Evolutionary conservation across 2,888 invertebrate genomes (phyloP).

Genomic region (Pseudanteris insignis): DNA sequence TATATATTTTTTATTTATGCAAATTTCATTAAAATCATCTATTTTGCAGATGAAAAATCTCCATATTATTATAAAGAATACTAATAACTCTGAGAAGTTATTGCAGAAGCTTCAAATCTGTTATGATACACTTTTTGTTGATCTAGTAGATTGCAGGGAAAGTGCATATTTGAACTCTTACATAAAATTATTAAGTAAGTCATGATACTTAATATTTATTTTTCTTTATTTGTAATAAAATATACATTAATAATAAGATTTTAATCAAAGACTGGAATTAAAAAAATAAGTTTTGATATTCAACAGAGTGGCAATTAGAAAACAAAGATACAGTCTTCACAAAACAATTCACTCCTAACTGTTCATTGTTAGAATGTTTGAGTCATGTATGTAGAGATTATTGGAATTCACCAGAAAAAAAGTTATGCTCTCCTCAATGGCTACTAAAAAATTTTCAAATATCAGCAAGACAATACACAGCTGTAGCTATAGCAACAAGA

Average conservation of each 20-base stretch:
- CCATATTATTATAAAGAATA: slow-evolving; percentile 59
- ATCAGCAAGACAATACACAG: slow-evolving; percentile 74
- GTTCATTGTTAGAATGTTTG: slow-evolving; percentile 68
- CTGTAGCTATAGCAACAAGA: slow-evolving; percentile 74
- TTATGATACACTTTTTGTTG: slow-evolving; percentile 60
- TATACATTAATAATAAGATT: too few relatives aligned
- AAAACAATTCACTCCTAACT: slow-evolving; percentile 54
- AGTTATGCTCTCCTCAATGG: slow-evolving; percentile 69
- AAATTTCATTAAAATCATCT: background rate
- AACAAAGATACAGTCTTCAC: slow-evolving; percentile 65
- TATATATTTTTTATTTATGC: too few relatives aligned
- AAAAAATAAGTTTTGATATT: too few relatives aligned
- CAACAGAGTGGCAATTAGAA: slow-evolving; percentile 72
- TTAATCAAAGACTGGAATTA: too few relatives aligned
- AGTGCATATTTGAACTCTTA: slow-evolving; percentile 59
- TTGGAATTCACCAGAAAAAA: slow-evolving; percentile 70
- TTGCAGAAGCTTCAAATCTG: slow-evolving; percentile 59
- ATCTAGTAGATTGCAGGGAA: slow-evolving; percentile 61
- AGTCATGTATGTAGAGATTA: slow-evolving; percentile 69
- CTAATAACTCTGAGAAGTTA: slow-evolving; percentile 55
- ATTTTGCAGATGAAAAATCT: slow-evolving; percentile 57
- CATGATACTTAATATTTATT: too few relatives aligned
- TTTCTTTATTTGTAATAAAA: background rate
- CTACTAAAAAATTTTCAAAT: slow-evolving; percentile 69
- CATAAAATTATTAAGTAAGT: slow-evolving; percentile 62